These are phyloP conservation scores for Acestrorhynchus altus DNA, from an alignment of 2,797 vertebrate species.

Conservation along the genomic window DNA sequence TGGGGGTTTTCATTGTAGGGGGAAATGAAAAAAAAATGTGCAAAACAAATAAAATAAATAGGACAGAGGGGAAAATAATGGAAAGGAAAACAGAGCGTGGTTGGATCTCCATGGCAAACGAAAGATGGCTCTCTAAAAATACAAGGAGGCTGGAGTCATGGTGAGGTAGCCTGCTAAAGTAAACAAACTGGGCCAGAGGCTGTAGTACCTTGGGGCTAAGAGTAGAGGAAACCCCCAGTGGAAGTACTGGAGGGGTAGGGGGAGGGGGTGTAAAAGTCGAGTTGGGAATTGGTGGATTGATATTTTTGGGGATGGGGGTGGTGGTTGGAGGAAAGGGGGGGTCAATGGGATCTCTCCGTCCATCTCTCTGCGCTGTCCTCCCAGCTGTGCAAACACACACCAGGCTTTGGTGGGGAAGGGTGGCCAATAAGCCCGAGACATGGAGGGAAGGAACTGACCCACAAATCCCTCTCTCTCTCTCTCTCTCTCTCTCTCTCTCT, in stretches of 20 bases:
- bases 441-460: slow-evolving; percentile 58
- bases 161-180: slow-evolving; percentile 44
- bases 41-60: slow-evolving; percentile 41
- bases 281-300: slow-evolving; percentile 35
- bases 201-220: slow-evolving; percentile 37
- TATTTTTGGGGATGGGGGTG: slow-evolving; percentile 41
- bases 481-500: slow-evolving; percentile 41
- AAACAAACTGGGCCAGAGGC: slow-evolving; percentile 48
- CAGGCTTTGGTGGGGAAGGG: slow-evolving; percentile 57
- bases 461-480: slow-evolving; percentile 30
- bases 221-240: slow-evolving; percentile 48
- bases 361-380: slow-evolving; percentile 64
- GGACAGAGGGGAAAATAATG: slow-evolving; percentile 23
- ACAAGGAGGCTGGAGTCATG: slow-evolving; percentile 42
- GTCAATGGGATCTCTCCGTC: slow-evolving; percentile 38
- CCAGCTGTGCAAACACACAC: slow-evolving; percentile 78
- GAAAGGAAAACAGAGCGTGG: slow-evolving; percentile 41
- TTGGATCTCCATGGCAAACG: slow-evolving; percentile 41
- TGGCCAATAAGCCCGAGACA: slow-evolving; percentile 65
- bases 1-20: slow-evolving; percentile 30
- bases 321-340: not conserved
- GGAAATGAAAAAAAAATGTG: slow-evolving; percentile 24
- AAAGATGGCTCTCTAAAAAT: slow-evolving; percentile 54
- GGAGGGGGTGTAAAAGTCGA: slow-evolving; percentile 26
- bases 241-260: slow-evolving; percentile 28